Evolutionary conservation across 2,113 vertebrate species (phyloP).

Genomic region (Barnardius zonarius): DNA sequence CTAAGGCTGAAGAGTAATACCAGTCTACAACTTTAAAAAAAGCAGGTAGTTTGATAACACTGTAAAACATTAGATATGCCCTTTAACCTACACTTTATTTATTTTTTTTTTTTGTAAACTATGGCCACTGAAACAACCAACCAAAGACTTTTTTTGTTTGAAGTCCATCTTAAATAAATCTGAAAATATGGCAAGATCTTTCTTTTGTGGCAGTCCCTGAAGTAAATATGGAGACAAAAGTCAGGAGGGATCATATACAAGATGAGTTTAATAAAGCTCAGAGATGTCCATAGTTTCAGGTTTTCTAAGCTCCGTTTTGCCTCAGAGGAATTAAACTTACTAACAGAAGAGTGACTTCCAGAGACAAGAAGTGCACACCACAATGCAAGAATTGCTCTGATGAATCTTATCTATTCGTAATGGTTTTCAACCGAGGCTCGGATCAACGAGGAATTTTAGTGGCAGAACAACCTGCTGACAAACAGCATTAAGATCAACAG

Average conservation of each 20-base stretch:
- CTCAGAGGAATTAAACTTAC: background rate
- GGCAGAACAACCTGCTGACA: background rate
- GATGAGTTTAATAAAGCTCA: background rate
- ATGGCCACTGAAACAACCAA: background rate
- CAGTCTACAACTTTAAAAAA: background rate
- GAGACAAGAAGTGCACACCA: background rate
- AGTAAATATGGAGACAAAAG: background rate
- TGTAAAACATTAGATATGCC: background rate
- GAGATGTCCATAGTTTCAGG: accelerated
- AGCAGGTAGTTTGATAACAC: background rate
- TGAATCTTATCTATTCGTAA: background rate
- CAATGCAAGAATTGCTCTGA: background rate
- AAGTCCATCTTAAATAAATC: background rate
- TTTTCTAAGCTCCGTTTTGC: background rate
- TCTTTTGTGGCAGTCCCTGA: background rate
- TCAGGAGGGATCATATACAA: background rate
- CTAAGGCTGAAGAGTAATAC: background rate
- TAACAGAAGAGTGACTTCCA: background rate
- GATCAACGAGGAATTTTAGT: accelerated
- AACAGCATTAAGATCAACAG: background rate
- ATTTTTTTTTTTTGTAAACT: background rate
- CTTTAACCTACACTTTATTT: background rate
- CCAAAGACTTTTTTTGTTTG: background rate
- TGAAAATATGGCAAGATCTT: background rate
- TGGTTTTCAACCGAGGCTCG: background rate